phyloP scores from a whole-genome alignment of 2,797 vertebrate species.

The Acropternis orthonyx region DNA sequence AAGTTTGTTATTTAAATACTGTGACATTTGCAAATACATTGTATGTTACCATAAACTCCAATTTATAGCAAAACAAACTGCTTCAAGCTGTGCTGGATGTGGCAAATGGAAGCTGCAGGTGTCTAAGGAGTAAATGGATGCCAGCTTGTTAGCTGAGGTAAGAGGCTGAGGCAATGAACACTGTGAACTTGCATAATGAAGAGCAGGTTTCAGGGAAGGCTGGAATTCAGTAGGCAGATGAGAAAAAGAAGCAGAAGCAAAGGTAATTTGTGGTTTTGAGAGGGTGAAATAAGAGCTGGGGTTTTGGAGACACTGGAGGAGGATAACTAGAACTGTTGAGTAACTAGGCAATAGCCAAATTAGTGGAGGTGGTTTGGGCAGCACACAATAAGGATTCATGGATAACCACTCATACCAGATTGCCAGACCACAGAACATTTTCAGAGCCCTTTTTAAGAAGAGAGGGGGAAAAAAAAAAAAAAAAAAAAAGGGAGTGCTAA shows the following conservation, averaged over 20 bases:
- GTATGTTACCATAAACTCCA: constrained; percentile 13
- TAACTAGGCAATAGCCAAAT: background rate
- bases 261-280: background rate
- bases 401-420: background rate
- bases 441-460: background rate
- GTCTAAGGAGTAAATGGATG: constrained; percentile 32
- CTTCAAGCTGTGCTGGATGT: constrained; percentile 42
- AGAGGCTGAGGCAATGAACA: background rate
- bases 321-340: background rate
- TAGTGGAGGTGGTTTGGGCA: background rate
- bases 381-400: background rate
- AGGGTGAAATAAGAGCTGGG: background rate
- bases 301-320: background rate
- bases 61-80: constrained; percentile 36
- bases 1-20: constrained; percentile 56
- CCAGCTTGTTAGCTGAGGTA: constrained; percentile 47
- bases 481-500: background rate
- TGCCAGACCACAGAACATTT: background rate
- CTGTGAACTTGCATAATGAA: background rate
- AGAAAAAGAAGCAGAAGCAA: background rate
- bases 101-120: constrained; percentile 45
- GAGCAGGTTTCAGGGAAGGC: background rate
- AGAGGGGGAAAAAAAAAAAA: no score
- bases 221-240: background rate
- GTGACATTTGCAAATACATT: constrained; percentile 46